phyloP scores from a whole-genome alignment of 2,797 vertebrate genomes.

The Danio choprae region DNA sequence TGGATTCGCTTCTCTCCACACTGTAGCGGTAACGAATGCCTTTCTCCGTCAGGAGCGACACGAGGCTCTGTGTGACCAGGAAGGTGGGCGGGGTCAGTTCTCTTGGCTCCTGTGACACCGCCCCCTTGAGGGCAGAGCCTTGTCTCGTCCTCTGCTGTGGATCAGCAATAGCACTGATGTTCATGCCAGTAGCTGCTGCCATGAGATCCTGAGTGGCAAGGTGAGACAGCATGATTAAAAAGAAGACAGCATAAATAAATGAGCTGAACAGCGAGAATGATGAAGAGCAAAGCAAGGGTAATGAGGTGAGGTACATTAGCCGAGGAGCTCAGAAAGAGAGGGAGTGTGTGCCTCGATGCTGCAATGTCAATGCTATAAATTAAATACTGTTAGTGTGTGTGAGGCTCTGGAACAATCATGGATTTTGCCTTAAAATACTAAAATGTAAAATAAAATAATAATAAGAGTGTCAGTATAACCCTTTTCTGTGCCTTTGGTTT shows the following conservation, averaged over 20 bases:
- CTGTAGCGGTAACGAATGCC: constrained; percentile 69
- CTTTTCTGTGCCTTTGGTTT: too few relatives aligned
- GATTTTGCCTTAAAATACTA: too few relatives aligned
- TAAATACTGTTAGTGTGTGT: too few relatives aligned
- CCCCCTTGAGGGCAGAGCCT: constrained; percentile 63
- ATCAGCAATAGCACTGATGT: constrained; percentile 72
- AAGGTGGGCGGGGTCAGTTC: constrained; percentile 75
- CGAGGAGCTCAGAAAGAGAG: background rate
- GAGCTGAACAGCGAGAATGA: constrained; percentile 12
- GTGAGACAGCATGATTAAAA: constrained; percentile 8
- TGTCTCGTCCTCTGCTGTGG: constrained; percentile 72
- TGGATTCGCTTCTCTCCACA: constrained; percentile 69
- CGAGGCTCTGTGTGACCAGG: constrained; percentile 83
- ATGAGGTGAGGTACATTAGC: constrained; percentile 32
- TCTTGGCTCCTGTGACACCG: constrained; percentile 63
- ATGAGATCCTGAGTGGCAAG: constrained; percentile 76
- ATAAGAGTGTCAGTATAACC: too few relatives aligned
- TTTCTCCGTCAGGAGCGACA: constrained; percentile 82
- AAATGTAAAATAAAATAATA: too few relatives aligned
- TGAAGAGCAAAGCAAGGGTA: constrained; percentile 5
- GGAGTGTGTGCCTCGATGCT: background rate
- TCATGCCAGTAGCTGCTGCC: constrained; percentile 81
- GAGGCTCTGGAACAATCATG: too few relatives aligned
- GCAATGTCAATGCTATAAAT: too few relatives aligned
- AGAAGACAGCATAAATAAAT: constrained; percentile 23